These are phyloP conservation scores for Leuctra nigra DNA, from an alignment of 2,888 invertebrate genomes.

Conservation along the genomic window DNA sequence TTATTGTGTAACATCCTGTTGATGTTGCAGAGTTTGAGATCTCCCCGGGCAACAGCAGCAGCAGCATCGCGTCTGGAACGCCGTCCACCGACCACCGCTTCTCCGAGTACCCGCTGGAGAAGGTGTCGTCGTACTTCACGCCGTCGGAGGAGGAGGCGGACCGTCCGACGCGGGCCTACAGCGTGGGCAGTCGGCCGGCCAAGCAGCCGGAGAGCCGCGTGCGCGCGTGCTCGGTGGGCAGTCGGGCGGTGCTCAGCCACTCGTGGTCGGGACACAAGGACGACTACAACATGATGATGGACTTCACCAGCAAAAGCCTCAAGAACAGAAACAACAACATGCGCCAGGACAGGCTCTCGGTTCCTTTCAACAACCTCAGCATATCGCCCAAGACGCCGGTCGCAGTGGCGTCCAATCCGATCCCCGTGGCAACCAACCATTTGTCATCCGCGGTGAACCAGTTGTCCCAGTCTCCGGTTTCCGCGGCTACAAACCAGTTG, in stretches of 20 bases:
- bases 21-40: conserved; percentile 39
- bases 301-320: conserved; percentile 46
- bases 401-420: conserved; percentile 27
- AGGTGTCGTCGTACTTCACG: conserved; percentile 66
- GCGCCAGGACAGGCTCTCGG: conserved; percentile 6
- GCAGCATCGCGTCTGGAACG: conserved; percentile 70
- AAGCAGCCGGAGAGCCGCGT: conserved; percentile 37
- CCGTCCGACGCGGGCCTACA: conserved; percentile 72
- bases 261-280: conserved; percentile 51
- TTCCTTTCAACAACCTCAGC: conserved; percentile 16
- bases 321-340: conserved; percentile 11
- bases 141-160: conserved; percentile 53
- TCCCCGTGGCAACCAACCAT: too few species aligned
- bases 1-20: too few species aligned
- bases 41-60: conserved; percentile 57
- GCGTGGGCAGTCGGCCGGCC: conserved; percentile 75
- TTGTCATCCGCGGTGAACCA: too few species aligned
- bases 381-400: background rate
- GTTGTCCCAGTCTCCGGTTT: too few species aligned
- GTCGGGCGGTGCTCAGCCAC: conserved; percentile 56
- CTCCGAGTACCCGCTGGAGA: conserved; percentile 73
- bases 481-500: too few species aligned
- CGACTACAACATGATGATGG: conserved; percentile 80
- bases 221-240: conserved; percentile 73
- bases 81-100: conserved; percentile 74